These are phyloP conservation scores for Lapara coniferarum DNA, from an alignment of 2,888 invertebrate species.

Conservation along the genomic window DNA sequence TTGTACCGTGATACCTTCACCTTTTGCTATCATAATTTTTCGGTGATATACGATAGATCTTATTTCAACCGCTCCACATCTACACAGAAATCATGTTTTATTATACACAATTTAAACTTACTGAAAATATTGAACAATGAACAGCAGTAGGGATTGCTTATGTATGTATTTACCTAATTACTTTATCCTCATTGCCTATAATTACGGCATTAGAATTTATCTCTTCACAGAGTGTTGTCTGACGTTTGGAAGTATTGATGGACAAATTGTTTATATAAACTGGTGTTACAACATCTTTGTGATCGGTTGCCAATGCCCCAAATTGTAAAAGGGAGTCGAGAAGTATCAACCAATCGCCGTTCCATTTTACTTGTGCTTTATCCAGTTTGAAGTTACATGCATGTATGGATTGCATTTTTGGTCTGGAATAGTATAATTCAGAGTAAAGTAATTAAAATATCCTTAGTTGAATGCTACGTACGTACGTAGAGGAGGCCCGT, in stretches of 20 bases:
- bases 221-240: too few species aligned
- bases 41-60: background rate
- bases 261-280: slow-evolving; percentile 33
- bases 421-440: slow-evolving; percentile 24
- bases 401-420: slow-evolving; percentile 24
- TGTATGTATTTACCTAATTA: background rate
- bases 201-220: background rate
- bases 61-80: background rate
- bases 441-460: too few species aligned
- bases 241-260: slow-evolving; percentile 45
- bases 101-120: background rate
- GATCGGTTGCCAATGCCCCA: slow-evolving; percentile 32
- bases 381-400: slow-evolving; percentile 26
- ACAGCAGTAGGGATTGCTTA: too few species aligned
- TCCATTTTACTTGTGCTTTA: slow-evolving; percentile 32
- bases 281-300: slow-evolving; percentile 34
- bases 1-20: too few species aligned
- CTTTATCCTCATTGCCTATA: background rate
- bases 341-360: slow-evolving; percentile 32
- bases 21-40: background rate
- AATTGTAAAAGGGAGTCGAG: slow-evolving; percentile 41
- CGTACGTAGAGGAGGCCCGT: too few species aligned
- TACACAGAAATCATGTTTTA: background rate
- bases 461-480: too few species aligned
- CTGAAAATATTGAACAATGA: too few species aligned